phyloP scores from a whole-genome alignment of 2,797 vertebrate species.

The Labroides dimidiatus region DNA sequence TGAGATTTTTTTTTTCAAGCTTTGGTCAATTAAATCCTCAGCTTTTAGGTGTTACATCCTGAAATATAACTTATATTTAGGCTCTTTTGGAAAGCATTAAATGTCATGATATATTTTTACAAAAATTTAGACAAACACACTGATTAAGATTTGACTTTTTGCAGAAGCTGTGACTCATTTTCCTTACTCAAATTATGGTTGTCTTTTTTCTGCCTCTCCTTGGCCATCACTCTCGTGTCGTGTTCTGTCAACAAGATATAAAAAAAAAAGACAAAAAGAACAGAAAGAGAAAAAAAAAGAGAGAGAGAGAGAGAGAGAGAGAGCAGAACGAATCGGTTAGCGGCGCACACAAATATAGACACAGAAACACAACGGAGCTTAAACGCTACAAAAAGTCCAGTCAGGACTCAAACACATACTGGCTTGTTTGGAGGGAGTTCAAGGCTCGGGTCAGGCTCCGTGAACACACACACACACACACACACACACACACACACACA shows the following conservation, averaged over 20 bases:
- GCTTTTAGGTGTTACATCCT: too few species aligned
- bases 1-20: too few species aligned
- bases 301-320: conserved; percentile 51
- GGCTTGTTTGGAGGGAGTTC: conserved; percentile 59
- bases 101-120: too few species aligned
- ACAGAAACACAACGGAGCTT: conserved; percentile 58
- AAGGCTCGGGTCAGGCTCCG: conserved; percentile 49
- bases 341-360: conserved; percentile 56
- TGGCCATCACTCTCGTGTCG: conserved; percentile 93
- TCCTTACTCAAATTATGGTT: conserved; percentile 98
- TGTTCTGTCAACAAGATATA: conserved; percentile 90
- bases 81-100: too few species aligned
- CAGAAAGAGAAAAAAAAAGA: too few species aligned
- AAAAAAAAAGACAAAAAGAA: too few species aligned
- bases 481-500: conserved; percentile 31
- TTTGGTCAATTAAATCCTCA: too few species aligned
- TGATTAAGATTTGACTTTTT: too few species aligned
- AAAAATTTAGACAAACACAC: too few species aligned
- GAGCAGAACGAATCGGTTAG: conserved; percentile 70
- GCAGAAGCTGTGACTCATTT: neutral
- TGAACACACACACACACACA: conserved; percentile 24
- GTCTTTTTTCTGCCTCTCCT: conserved; percentile 99
- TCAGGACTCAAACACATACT: conserved; percentile 52
- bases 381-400: conserved; percentile 51
- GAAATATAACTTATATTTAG: too few species aligned